Evolutionary conservation across 1,140 invertebrate species (phyloP), one percentile per base, ranked within the genome.

Genomic region (Pseudomyrmex flavicornis): DNA sequence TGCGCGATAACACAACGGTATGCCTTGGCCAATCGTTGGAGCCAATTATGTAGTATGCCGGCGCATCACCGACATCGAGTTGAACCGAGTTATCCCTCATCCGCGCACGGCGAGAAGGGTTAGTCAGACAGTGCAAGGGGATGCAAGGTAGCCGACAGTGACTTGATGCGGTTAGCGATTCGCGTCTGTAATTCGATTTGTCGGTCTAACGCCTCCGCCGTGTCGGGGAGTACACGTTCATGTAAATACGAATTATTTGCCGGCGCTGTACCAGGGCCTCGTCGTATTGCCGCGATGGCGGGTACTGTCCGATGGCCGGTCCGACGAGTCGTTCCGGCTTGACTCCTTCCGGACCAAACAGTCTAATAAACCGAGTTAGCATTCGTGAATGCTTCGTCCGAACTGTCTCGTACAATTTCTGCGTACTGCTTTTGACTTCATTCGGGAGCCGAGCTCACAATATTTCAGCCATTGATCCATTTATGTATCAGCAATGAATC

Each of bases 201-300:
- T 89, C 88, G 90, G 87, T 91, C 91, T 90, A 90, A 90, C 90
- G 88, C 91, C 85, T 89, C 85, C 85, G 73, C 85, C 86, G 83
- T 82, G 70, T 86, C 74, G 35, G 66, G 70, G 74, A 83, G 83
- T 89, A 89, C 88, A 91, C 91, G 91, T 92, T 92, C 91, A 92
- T 92, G 91, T 91, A 92, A 92, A 92, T 92, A 91, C 89, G 86
- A 92, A 91, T 91, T 91, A 92, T 92, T 92, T 91, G 84, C 73
- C 52, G 66, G 58, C 26, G 52, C 46, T 82, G 85, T 65, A 56
- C 59, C 62, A 44, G 44, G 35, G 35, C 35, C 35, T 35, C 54
- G 62, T 15, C 8, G 69, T 80, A 76, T 73, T 72, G 85, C 86
- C 68, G 58, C 66, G 22, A 84, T 75, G 82, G 76, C 72, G 48